Base-by-base conservation (phyloP, 2,888 invertebrate species). In the Drosophila diplacantha region DNA sequence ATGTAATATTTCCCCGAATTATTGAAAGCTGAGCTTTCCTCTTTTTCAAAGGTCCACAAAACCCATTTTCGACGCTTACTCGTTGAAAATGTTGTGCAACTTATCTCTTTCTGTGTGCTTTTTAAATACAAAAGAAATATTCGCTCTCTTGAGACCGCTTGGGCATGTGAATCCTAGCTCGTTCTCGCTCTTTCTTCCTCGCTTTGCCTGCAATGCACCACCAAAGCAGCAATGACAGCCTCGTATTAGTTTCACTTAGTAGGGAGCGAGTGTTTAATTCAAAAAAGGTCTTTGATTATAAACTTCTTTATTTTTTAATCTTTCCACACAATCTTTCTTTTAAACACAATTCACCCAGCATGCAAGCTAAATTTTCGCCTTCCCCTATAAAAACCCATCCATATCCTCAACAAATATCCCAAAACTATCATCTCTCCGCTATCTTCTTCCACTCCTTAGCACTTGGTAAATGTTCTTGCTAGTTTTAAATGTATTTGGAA, bases 391-490 rank as follows among this genome's bases (percentile, higher is more conserved):
- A 47, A 31, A 8, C 9, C 14, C 8, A 18, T n/a, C n/a, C 32
- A 5, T n/a, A 11, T 3, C 22, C n/a, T 5, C n/a, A 5, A 14
- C 11, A 52, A 26, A 8, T 8, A n/a, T 26, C 9, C 54, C 9
- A 18, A 24, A 38, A 11, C 39, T 20, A 29, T 29, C 22, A 54
- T 38, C 22, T 16, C n/a, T 14, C 18, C 24, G 7, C 24, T 39
- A 4, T 44, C 6, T 11, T 31, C 32, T 22, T 14, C 22, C 20
- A 22, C 20, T 26, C 20, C 5, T 46, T 51, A 63, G 58, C 58
- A 58, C 43, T 53, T 64, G 55, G 34, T 63, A 65, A 53, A 63
- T 54, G 46, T 63, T 46, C 66, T 62, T 66, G 62, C 62, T 63
- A 65, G 62, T 64, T 65, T 66, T 55, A 38, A 52, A 56, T 46